Evolutionary conservation across 2,797 vertebrate species (phyloP), one percentile per base, ranked within the genome.

Genomic region (Sciurus vulgaris): DNA sequence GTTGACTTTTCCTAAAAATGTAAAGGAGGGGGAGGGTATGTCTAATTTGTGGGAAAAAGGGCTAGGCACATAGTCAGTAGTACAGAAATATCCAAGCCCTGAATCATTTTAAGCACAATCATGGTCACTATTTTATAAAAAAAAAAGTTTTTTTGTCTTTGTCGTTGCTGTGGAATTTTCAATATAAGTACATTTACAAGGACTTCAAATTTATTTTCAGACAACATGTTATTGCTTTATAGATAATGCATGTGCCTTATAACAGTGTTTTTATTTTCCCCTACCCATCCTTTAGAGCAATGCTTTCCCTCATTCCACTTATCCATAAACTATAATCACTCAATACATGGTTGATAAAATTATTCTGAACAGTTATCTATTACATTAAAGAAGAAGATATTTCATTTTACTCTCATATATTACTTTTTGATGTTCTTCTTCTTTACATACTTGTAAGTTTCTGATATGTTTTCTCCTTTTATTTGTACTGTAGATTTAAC

Each of bases 131-230:
- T 35, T 47, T 51, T 54, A 28, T 22, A 24, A 70, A 79, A 51
- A 59, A 9, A 35, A 79, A 28, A 47, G 0, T 22, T 15, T 56
- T 44, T 67, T 2, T 76, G 3, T 38, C 2, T 35, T 38, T 38
- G 38, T 8, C 76, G 38, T 72, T 85, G 2, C 2, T 24, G 7
- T 77, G 72, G 17, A 67, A 41, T 89, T 82, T 77, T 12, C 0
- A 83, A 44, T 84, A 44, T 35, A 78, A 67, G 9, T 51, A 41
- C 0, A 61, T 51, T 88, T 85, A 67, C 14, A 38, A 74, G 6
- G 41, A 44, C 91, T 73, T 87, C n/a, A 51, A 51, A 61, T 90
- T 28, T 30, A 67, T 15, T 89, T 83, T 86, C 44, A 92, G 81
- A 79, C 61, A 93, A 67, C 12, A 87, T 5, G 70, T 41, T 35